Percentiles rank a stretch among this genome's conserved stretches.
phyloP scores from a whole-genome alignment of 1,140 invertebrate genomes.

The Dufourea novaeangliae region DNA sequence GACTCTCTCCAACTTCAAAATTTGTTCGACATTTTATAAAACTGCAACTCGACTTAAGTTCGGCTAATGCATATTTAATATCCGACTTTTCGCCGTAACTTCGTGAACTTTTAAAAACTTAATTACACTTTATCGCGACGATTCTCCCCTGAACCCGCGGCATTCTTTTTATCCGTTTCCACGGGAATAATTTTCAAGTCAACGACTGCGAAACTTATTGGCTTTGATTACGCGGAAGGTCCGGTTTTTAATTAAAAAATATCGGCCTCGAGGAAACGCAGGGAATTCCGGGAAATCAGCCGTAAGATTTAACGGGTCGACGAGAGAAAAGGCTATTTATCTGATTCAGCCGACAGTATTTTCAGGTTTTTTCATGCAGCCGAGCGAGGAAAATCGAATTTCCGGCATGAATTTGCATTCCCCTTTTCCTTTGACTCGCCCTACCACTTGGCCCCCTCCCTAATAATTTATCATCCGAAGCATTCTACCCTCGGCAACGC shows the following conservation, averaged over 20 bases:
- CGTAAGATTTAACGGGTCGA: neutral
- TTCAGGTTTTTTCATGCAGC: neutral
- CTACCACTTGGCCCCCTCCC: neutral
- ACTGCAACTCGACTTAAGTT: conserved; percentile 5
- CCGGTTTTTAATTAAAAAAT: conserved; percentile 18
- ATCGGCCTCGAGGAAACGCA: neutral
- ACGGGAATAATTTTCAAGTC: conserved; percentile 23
- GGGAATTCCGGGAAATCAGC: neutral
- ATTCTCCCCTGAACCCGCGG: neutral
- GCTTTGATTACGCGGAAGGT: neutral
- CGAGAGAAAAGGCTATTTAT: neutral
- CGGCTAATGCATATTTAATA: conserved; percentile 42
- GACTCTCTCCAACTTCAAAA: neutral
- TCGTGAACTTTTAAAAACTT: conserved; percentile 28
- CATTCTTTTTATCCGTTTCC: neutral
- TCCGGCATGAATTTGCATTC: conserved; percentile 2
- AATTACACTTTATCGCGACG: conserved; percentile 44
- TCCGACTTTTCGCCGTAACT: conserved; percentile 6
- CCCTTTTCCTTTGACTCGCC: conserved; percentile 13
- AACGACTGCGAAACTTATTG: conserved; percentile 17
- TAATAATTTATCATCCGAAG: conserved; percentile 24
- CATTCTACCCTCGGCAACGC: neutral
- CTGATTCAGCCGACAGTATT: no score
- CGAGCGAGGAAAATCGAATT: neutral
- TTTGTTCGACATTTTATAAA: conserved; percentile 3